Percentiles rank a stretch among this genome's conserved stretches.
phyloP scores from a whole-genome alignment of 2,888 invertebrate species.

The Dynastes grantii region DNA sequence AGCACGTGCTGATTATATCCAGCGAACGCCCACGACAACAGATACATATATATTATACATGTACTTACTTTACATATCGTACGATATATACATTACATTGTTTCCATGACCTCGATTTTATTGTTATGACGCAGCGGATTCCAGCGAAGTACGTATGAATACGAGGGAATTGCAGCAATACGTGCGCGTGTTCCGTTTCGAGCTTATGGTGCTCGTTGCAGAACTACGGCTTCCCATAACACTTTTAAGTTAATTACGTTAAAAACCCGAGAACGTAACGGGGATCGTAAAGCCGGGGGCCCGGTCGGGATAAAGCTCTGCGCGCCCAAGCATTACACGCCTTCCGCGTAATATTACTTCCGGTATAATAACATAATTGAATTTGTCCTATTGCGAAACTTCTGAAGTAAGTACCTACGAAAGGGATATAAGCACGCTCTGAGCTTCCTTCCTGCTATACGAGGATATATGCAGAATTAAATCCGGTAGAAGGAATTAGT shows the following conservation, averaged over 20 bases:
- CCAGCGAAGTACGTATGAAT: conserved; percentile 20
- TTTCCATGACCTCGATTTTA: conserved; percentile 35
- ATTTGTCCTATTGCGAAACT: conserved; percentile 27
- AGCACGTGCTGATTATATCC: background rate
- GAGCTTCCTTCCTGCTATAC: no score
- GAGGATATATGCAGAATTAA: no score
- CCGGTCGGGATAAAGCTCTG: conserved; percentile 17
- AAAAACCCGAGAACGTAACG: conserved; percentile 30
- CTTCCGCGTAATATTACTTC: conserved; percentile 1
- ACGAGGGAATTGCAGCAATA: conserved; percentile 22
- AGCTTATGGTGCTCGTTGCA: background rate
- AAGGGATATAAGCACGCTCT: no score
- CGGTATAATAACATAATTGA: conserved; percentile 34
- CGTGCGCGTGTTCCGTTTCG: background rate
- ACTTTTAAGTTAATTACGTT: conserved; percentile 43
- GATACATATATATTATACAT: background rate
- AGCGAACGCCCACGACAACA: no score
- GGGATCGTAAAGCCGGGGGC: conserved; percentile 3
- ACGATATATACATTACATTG: background rate
- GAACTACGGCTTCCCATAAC: conserved; percentile 19
- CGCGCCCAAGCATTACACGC: background rate
- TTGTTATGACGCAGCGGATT: conserved; percentile 29
- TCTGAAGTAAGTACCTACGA: background rate
- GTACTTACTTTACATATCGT: background rate
- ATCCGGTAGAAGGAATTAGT: no score